Conservation (phyloP, 1,140 invertebrate species). For the Melanaphis sacchari region DNA sequence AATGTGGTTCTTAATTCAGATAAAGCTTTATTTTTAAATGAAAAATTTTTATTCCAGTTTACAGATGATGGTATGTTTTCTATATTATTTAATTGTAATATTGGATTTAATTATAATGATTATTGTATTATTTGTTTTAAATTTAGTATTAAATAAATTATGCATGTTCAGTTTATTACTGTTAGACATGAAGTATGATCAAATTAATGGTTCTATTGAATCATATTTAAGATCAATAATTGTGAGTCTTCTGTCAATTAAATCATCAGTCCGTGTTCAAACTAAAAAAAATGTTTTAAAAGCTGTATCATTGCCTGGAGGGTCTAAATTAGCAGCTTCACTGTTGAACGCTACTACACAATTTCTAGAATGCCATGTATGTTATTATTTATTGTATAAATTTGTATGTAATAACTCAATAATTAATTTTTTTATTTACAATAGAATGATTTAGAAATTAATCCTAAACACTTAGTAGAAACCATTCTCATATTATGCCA, state of each 20-base stretch:
- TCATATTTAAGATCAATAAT: constrained; percentile 50
- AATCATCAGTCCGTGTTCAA: constrained; percentile 17
- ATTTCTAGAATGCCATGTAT: constrained; percentile 41
- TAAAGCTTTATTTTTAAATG: constrained; percentile 82
- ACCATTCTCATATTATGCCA: constrained; percentile 60
- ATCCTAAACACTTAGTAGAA: constrained; percentile 60
- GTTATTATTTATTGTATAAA: neutral
- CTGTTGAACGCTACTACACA: neutral
- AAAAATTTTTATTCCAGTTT: constrained; percentile 78
- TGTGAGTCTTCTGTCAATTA: constrained; percentile 31
- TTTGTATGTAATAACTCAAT: neutral
- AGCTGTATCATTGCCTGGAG: neutral
- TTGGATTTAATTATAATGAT: neutral
- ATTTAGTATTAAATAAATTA: constrained; percentile 42
- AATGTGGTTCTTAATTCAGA: constrained; percentile 74
- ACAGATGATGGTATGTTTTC: constrained; percentile 71
- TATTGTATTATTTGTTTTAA: neutral
- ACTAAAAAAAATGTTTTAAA: constrained; percentile 42
- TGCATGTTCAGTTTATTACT: constrained; percentile 44
- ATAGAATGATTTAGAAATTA: constrained; percentile 42
- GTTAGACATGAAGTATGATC: constrained; percentile 26
- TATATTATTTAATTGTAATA: neutral
- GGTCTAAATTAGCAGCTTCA: constrained; percentile 27
- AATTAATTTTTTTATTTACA: neutral
- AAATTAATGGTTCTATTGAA: constrained; percentile 51